Base-by-base conservation (phyloP, 2,113 vertebrate species). In the Heliornis fulica region DNA sequence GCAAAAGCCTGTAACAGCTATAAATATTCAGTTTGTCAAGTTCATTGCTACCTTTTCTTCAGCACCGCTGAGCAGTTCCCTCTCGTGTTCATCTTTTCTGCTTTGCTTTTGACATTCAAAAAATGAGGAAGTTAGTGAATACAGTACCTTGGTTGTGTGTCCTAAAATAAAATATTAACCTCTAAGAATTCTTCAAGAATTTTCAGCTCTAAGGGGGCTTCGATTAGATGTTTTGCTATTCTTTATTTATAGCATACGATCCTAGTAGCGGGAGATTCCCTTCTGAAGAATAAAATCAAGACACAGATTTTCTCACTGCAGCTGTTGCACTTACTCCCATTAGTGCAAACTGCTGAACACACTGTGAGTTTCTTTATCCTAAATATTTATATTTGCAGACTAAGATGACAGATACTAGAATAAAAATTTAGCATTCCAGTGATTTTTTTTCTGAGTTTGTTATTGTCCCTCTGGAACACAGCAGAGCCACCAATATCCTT, bases 211-310 rank as follows among this genome's bases (percentile, higher is more conserved):
- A 32, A 89, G 80, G 87, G 90, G 61, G 59, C n/a, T 95, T 77
- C 87, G 54, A 93, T 64, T 83, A 89, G 54, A 78, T 46, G 61
- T 66, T 92, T 68, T 93, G 59, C 48, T 87, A 83, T 94, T 80
- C 89, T 87, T 94, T 94, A 95, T 95, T 96, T 93, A 94, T 94
- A 77, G 50, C 32, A n/a, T 74, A 57, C 1, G 1, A 48, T 91
- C 63, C 46, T 93, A 74, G 71, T 72, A 89, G 65, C 43, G 61
- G 70, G 82, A 93, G 83, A 89, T 83, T 95, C 83, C 89, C 85
- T 89, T 96, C 43, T 92, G 91, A 93, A 96, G 90, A 95, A 89
- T 89, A 91, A 97, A 96, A 82, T 85, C 83, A 78, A 70, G 86
- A 74, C 83, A 89, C 45, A 41, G 59, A 84, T 94, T 89, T 93